These are phyloP conservation scores for Gadopsis marmoratus DNA, from an alignment of 2,797 vertebrate species.

Conservation along the genomic window DNA sequence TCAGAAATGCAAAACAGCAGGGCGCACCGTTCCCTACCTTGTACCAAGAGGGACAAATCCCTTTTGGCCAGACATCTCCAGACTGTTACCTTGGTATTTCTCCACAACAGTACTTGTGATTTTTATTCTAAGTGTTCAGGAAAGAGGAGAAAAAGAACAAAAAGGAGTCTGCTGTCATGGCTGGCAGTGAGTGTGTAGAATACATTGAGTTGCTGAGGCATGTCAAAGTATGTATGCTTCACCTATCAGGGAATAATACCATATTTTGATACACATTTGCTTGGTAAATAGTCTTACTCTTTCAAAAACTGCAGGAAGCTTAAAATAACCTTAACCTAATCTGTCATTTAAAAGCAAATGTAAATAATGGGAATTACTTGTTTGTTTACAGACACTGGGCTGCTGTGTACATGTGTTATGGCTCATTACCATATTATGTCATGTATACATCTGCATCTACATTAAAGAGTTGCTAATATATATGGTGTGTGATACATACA, in stretches of 20 bases:
- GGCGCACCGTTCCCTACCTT: constrained; percentile 86
- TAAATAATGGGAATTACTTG: constrained; percentile 16
- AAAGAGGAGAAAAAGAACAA: constrained; percentile 76
- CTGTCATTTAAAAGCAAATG: constrained; percentile 29
- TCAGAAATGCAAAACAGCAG: constrained; percentile 96
- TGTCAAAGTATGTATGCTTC: constrained; percentile 83
- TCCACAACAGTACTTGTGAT: constrained; percentile 84
- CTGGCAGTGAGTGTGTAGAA: constrained; percentile 82
- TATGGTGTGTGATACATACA: constrained; percentile 25
- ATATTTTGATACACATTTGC: constrained; percentile 84
- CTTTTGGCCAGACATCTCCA: constrained; percentile 93
- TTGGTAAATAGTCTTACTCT: constrained; percentile 73
- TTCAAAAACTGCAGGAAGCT: constrained; percentile 36
- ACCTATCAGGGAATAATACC: constrained; percentile 84
- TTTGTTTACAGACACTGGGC: constrained; percentile 3
- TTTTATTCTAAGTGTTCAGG: constrained; percentile 84
- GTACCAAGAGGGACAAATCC: constrained; percentile 95
- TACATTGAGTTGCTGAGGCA: constrained; percentile 81
- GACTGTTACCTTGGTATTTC: constrained; percentile 87
- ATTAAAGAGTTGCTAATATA: constrained; percentile 17
- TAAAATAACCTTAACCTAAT: constrained; percentile 34
- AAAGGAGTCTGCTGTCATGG: constrained; percentile 81
- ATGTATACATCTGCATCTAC: background rate
- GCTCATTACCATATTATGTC: constrained; percentile 15
- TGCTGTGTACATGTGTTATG: constrained; percentile 13